These are phyloP conservation scores for Iphiclides podalirius DNA, from an alignment of 2,888 invertebrate genomes.

Conservation along the genomic window DNA sequence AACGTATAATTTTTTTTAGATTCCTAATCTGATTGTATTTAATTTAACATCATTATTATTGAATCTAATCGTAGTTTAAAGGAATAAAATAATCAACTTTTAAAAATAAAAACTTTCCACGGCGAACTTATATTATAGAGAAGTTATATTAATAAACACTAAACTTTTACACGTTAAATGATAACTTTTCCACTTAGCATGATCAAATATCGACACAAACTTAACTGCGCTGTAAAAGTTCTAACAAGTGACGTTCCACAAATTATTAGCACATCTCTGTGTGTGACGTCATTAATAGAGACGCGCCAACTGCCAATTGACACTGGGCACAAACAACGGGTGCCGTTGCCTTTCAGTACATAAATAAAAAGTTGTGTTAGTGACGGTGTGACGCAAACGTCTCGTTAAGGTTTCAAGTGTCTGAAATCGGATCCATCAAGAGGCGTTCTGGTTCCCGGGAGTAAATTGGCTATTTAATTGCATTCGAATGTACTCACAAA, in stretches of 20 bases:
- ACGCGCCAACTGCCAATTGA: conserved; percentile 11
- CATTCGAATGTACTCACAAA: too few species aligned
- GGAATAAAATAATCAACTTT: too few species aligned
- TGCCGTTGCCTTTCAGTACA: background rate
- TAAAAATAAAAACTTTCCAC: too few species aligned
- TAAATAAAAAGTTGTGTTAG: conserved; percentile 11
- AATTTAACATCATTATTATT: too few species aligned
- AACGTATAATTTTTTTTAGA: too few species aligned
- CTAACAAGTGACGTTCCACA: conserved; percentile 8
- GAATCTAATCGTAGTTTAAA: too few species aligned
- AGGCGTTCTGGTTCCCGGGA: conserved; percentile 8
- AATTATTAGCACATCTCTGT: background rate
- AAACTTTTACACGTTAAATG: too few species aligned
- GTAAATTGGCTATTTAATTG: conserved; percentile 6
- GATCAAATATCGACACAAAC: too few species aligned
- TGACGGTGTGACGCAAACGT: conserved; percentile 14
- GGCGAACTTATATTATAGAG: too few species aligned
- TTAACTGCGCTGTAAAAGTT: background rate
- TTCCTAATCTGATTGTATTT: too few species aligned
- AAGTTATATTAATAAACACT: too few species aligned
- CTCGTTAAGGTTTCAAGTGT: conserved; percentile 13
- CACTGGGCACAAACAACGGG: conserved; percentile 4
- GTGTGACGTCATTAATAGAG: conserved; percentile 6
- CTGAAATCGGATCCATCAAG: conserved; percentile 15
- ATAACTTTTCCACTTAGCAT: too few species aligned